phyloP scores from a whole-genome alignment of 2,113 vertebrate species.

The Bombycilla garrulus region DNA sequence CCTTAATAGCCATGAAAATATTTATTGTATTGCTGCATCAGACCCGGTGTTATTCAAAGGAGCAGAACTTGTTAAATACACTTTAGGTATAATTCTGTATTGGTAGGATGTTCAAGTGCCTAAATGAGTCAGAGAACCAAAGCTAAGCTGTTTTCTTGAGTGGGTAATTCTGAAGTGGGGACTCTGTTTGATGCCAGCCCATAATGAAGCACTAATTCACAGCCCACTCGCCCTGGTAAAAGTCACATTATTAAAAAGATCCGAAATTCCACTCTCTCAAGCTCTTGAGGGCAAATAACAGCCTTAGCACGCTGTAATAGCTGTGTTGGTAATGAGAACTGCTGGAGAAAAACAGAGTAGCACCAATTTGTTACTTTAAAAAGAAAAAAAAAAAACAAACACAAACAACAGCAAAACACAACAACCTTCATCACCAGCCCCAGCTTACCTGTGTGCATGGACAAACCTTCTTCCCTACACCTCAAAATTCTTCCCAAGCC shows the following conservation, averaged over 20 bases:
- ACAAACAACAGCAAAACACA: not conserved
- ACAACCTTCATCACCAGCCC: not conserved
- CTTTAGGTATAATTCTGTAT: not conserved
- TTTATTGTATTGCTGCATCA: not conserved
- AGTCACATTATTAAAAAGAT: not conserved
- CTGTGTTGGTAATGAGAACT: not conserved
- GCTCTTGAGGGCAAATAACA: not conserved
- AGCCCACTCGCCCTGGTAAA: not conserved
- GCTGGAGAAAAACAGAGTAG: not conserved
- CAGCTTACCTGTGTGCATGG: fast-evolving
- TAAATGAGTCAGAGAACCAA: conserved; percentile 24
- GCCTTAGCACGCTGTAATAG: not conserved
- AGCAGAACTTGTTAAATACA: not conserved
- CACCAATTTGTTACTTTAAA: not conserved
- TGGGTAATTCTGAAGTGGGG: not conserved
- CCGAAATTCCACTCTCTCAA: not conserved
- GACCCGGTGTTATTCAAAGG: not conserved
- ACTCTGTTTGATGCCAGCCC: not conserved
- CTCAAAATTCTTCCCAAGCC: no score
- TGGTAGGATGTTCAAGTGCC: conserved; percentile 4
- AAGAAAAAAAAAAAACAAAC: not conserved
- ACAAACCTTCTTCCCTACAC: not conserved
- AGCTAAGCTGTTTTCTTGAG: not conserved
- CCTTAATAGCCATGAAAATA: not conserved
- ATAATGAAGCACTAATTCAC: conserved; percentile 25